phyloP scores from a whole-genome alignment of 2,113 vertebrate species.

The Tichodroma muraria region DNA sequence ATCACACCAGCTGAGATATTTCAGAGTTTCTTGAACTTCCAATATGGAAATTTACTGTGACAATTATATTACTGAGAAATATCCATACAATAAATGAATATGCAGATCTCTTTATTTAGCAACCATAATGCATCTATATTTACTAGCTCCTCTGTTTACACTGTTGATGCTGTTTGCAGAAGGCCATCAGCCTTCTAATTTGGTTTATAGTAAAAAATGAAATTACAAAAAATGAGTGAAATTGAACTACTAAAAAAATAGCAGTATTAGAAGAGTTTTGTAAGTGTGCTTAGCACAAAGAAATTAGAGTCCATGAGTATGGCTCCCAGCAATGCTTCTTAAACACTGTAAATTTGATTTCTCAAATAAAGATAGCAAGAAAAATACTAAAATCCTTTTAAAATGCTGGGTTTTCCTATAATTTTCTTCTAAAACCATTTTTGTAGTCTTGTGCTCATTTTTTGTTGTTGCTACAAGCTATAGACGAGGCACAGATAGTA shows the following conservation, averaged over 20 bases:
- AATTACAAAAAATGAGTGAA: neutral
- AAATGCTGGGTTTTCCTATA: neutral
- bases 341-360: neutral
- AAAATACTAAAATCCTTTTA: neutral
- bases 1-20: neutral
- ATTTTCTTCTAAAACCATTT: neutral
- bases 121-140: neutral
- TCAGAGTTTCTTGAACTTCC: constrained; percentile 9
- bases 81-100: constrained; percentile 3
- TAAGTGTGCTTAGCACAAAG: neutral
- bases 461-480: neutral
- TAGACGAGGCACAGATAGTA: neutral
- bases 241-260: neutral
- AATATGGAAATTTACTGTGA: neutral
- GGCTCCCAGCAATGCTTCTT: neutral
- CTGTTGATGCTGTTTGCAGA: neutral
- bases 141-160: neutral
- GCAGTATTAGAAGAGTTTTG: neutral
- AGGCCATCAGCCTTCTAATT: neutral
- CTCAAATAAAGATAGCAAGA: neutral
- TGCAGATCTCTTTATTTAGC: neutral
- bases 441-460: neutral
- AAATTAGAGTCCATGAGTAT: neutral
- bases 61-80: constrained; percentile 1
- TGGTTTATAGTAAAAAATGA: neutral